Conservation (phyloP, 2,113 vertebrate genomes). For the Nothoprocta pentlandii region DNA sequence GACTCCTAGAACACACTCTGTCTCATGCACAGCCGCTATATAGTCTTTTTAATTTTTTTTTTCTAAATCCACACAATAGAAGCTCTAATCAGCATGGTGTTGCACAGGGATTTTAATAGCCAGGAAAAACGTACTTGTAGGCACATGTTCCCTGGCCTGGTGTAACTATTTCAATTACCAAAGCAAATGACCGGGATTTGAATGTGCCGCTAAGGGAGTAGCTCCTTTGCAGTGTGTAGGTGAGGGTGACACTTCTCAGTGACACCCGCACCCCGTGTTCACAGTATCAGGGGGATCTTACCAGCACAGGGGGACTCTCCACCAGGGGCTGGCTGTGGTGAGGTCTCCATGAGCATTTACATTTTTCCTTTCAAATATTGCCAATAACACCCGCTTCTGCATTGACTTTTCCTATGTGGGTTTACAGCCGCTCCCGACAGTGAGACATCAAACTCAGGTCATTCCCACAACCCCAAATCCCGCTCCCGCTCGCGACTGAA, state of each 20-base stretch:
- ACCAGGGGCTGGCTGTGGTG: rapidly evolving
- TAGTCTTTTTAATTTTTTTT: not conserved
- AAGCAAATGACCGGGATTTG: slow-evolving; percentile 24
- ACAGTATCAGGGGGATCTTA: not conserved
- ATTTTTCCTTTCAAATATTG: not conserved
- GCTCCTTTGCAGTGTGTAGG: not conserved
- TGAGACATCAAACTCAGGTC: not conserved
- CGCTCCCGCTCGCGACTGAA: not conserved
- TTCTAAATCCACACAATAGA: slow-evolving; percentile 7
- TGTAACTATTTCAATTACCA: slow-evolving; percentile 43
- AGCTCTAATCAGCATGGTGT: slow-evolving; percentile 20
- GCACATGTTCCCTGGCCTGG: not conserved
- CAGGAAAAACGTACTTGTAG: not conserved
- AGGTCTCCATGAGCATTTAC: rapidly evolving
- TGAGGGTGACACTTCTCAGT: not conserved
- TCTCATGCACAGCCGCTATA: not conserved
- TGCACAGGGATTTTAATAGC: not conserved
- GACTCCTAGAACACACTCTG: slow-evolving; percentile 24
- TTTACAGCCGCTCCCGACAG: not conserved
- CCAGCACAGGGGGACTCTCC: not conserved
- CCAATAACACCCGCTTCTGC: not conserved
- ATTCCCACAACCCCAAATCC: not conserved
- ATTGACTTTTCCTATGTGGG: rapidly evolving
- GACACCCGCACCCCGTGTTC: not conserved
- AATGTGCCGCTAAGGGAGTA: not conserved